Conservation (phyloP, 2,797 vertebrate genomes). For the Peromyscus attwateri region DNA sequence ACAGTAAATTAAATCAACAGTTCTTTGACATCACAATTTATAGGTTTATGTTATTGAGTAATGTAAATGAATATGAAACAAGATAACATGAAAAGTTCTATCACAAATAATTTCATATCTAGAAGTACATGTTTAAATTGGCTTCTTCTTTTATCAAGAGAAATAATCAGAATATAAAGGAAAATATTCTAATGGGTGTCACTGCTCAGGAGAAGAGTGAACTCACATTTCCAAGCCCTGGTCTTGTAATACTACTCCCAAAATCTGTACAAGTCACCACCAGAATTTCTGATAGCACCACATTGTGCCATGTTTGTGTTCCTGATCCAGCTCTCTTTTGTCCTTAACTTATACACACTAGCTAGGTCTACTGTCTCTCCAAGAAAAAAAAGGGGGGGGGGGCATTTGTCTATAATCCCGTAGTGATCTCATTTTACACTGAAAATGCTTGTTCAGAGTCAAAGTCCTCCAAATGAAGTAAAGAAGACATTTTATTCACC, state of each 20-base stretch:
- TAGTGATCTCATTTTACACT: neutral
- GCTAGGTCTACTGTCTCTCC: neutral
- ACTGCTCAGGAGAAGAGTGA: constrained; percentile 26
- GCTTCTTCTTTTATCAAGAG: constrained; percentile 45
- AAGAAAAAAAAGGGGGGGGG: neutral
- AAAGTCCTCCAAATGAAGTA: constrained; percentile 8
- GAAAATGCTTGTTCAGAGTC: neutral
- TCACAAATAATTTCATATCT: constrained; percentile 38
- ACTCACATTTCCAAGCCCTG: constrained; percentile 9
- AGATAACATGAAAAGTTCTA: constrained; percentile 22
- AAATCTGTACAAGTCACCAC: neutral
- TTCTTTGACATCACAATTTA: constrained; percentile 36
- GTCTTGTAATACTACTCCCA: neutral
- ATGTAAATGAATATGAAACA: constrained; percentile 42
- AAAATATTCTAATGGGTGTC: constrained; percentile 24
- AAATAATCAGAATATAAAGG: constrained; percentile 59
- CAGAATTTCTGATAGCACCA: neutral
- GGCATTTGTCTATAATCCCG: neutral
- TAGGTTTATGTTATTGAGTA: constrained; percentile 12
- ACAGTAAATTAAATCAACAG: neutral
- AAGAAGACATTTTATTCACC: constrained; percentile 8
- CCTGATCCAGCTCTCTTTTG: neutral
- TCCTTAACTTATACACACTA: neutral
- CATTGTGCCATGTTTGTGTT: neutral
- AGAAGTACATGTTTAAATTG: constrained; percentile 30